These are phyloP conservation scores for Drosophila fulvimacula DNA, from an alignment of 2,888 invertebrate genomes.

Conservation along the genomic window DNA sequence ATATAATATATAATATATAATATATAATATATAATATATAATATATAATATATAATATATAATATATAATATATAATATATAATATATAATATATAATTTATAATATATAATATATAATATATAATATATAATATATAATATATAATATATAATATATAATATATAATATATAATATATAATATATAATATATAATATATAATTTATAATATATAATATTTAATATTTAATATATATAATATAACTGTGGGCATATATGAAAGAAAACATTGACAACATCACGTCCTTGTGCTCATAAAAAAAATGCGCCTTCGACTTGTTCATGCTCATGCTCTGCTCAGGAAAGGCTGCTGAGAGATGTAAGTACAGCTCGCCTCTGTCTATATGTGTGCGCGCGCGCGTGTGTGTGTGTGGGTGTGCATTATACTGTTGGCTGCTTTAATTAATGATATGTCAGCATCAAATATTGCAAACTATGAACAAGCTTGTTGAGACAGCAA, in stretches of 20 bases:
- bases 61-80: not conserved
- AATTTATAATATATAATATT: not conserved
- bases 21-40: not conserved
- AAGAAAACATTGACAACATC: constrained; percentile 51
- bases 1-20: no score
- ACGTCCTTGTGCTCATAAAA: constrained; percentile 58
- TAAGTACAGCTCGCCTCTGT: constrained; percentile 20
- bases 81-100: not conserved
- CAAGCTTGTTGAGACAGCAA: constrained; percentile 31
- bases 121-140: not conserved
- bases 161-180: not conserved
- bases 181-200: not conserved
- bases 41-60: not conserved
- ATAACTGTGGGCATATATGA: not conserved
- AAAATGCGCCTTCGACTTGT: constrained; percentile 20
- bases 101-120: no score
- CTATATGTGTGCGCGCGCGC: not conserved
- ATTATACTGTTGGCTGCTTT: constrained; percentile 59
- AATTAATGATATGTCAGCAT: constrained; percentile 67
- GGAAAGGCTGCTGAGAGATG: constrained; percentile 20
- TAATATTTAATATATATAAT: no score
- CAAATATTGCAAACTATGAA: constrained; percentile 26
- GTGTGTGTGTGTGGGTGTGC: constrained; percentile 8
- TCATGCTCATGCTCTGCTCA: constrained; percentile 19
- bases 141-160: no score